phyloP scores from a whole-genome alignment of 1,140 invertebrate genomes.

The Nymphalis io region DNA sequence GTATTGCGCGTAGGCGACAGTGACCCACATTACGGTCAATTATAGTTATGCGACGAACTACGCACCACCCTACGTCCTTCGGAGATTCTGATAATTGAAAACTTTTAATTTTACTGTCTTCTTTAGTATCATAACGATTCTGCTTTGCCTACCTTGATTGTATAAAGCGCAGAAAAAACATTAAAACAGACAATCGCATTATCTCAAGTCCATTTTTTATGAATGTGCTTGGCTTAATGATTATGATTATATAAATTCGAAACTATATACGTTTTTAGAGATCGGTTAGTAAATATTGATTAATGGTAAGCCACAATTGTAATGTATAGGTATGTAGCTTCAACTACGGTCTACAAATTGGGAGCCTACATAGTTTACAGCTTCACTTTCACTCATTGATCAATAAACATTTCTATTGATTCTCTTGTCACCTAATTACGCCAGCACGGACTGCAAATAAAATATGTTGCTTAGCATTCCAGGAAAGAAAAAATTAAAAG shows the following conservation, averaged over 20 bases:
- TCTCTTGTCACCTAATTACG: slow-evolving; percentile 41
- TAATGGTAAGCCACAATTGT: background rate
- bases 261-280: no score
- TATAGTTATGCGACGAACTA: slow-evolving; percentile 52
- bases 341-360: no score
- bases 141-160: background rate
- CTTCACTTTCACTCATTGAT: slow-evolving; percentile 45
- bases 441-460: slow-evolving; percentile 4
- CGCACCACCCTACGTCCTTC: slow-evolving; percentile 58
- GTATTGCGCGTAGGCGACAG: slow-evolving; percentile 73
- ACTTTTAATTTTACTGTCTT: slow-evolving; percentile 11
- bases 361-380: slow-evolving; percentile 39
- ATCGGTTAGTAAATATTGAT: no score
- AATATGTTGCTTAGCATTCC: slow-evolving; percentile 16
- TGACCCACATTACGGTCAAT: slow-evolving; percentile 68
- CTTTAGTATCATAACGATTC: background rate
- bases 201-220: no score
- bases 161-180: background rate
- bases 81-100: slow-evolving; percentile 40
- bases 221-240: no score
- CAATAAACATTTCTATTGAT: slow-evolving; percentile 56
- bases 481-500: slow-evolving; percentile 19
- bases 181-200: no score
- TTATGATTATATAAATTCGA: no score
- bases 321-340: background rate